A percentile compares a stretch with the other conserved stretches of the same genome.
phyloP scores from a whole-genome alignment of 2,113 vertebrate species.

The Emydocephalus ijimae region DNA sequence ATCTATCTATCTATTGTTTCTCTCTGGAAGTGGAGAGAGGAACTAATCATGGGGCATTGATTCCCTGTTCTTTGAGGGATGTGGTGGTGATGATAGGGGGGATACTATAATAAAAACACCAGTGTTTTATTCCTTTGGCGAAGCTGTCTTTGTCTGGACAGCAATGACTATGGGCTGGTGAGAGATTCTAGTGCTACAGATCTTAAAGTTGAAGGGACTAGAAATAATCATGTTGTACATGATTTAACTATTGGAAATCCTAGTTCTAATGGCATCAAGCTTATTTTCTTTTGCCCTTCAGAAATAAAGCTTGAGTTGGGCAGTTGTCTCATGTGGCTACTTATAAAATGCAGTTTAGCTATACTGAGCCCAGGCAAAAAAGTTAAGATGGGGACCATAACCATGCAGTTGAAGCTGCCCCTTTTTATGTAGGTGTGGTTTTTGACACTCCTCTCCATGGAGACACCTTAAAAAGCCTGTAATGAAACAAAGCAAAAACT shows the following conservation, averaged over 20 bases:
- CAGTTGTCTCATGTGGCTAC: neutral
- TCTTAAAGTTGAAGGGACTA: neutral
- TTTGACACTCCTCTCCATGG: neutral
- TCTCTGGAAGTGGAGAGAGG: conserved; percentile 30
- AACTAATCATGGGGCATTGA: conserved; percentile 51
- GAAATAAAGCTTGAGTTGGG: neutral
- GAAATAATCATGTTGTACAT: neutral
- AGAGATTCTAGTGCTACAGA: conserved; percentile 32
- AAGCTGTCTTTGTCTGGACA: conserved; percentile 27
- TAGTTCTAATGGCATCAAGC: neutral
- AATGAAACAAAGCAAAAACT: neutral
- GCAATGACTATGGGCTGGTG: conserved; percentile 5
- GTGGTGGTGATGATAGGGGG: neutral
- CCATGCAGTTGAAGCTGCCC: neutral
- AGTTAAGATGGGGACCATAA: neutral
- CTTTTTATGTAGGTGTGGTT: neutral
- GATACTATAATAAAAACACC: conserved; percentile 28
- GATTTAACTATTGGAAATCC: neutral
- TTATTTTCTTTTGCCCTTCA: neutral
- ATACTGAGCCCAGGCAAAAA: neutral
- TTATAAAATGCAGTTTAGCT: neutral
- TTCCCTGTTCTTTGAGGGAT: conserved; percentile 6
- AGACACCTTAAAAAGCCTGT: neutral
- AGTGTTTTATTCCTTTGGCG: neutral
- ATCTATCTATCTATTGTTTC: too few species aligned